A percentile compares a stretch with the other conserved stretches of the same genome.
These are phyloP conservation scores for Paedocypris micromegethes DNA, from an alignment of 2,797 vertebrate genomes.

Conservation along the genomic window DNA sequence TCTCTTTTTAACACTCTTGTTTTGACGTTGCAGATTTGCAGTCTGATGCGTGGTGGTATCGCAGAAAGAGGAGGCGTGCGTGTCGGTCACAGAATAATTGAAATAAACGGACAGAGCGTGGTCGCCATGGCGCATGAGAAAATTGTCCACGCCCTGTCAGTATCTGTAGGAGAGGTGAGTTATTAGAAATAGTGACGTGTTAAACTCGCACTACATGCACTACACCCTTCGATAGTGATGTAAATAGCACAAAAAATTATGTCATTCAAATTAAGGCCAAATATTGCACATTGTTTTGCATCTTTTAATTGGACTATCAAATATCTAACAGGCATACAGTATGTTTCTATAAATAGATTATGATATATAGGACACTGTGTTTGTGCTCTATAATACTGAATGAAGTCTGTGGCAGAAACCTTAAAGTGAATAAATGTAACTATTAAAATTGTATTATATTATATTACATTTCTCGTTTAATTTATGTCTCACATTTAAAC, in stretches of 20 bases:
- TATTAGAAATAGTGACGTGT: background rate
- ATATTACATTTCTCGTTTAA: no score
- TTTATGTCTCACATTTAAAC: no score
- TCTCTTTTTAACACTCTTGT: background rate
- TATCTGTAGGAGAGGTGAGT: slow-evolving; percentile 75
- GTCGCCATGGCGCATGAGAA: slow-evolving; percentile 98
- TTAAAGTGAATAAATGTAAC: no score
- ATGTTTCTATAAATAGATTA: no score
- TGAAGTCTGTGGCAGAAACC: no score
- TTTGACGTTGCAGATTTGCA: slow-evolving; percentile 81
- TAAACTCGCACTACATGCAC: background rate
- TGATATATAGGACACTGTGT: no score
- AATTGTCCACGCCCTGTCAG: slow-evolving; percentile 94
- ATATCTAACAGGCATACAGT: no score
- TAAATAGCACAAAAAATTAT: background rate
- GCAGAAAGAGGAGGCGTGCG: slow-evolving; percentile 94
- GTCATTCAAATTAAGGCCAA: background rate
- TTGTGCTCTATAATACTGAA: no score
- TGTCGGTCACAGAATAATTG: slow-evolving; percentile 95
- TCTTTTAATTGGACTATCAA: no score
- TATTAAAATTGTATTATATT: no score
- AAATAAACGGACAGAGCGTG: slow-evolving; percentile 97
- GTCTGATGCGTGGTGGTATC: slow-evolving; percentile 95
- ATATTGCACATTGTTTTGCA: no score
- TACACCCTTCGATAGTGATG: slow-evolving; percentile 4